phyloP scores from a whole-genome alignment of 2,113 vertebrate species.

The Oryzias melastigma region DNA sequence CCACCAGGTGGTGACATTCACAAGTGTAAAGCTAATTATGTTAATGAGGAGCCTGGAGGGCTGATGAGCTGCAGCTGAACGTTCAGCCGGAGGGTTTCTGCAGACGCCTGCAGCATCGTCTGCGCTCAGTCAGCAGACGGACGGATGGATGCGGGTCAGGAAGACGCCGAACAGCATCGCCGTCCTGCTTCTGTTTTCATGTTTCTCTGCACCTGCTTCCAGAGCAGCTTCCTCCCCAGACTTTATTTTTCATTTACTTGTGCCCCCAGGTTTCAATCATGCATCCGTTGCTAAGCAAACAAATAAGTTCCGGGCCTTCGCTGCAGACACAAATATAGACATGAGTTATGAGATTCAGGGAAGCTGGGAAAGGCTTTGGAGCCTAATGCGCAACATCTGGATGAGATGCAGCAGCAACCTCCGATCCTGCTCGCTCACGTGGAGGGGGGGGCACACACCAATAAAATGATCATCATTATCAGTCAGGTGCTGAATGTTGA shows the following conservation, averaged over 20 bases:
- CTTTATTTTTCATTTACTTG: constrained; percentile 81
- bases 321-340: constrained; percentile 80
- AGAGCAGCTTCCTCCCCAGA: constrained; percentile 61
- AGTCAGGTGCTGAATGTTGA: constrained; percentile 80
- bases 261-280: constrained; percentile 78
- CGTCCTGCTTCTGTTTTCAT: constrained; percentile 51
- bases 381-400: constrained; percentile 77
- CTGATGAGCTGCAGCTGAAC: constrained; percentile 1
- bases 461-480: constrained; percentile 79
- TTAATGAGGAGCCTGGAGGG: constrained; percentile 39
- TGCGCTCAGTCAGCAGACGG: no score
- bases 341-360: constrained; percentile 77
- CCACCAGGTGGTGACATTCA: constrained; percentile 81
- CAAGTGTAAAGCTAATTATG: constrained; percentile 76
- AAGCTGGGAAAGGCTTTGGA: constrained; percentile 65
- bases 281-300: constrained; percentile 77
- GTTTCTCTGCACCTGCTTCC: constrained; percentile 72
- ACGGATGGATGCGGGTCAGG: no score
- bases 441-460: constrained; percentile 32
- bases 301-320: constrained; percentile 75
- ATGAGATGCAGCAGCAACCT: no score
- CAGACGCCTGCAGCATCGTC: no score
- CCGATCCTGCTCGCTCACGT: no score
- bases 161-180: no score
- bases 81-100: no score